Conservation (phyloP, 2,797 vertebrate species). For the Delichon dasypus region DNA sequence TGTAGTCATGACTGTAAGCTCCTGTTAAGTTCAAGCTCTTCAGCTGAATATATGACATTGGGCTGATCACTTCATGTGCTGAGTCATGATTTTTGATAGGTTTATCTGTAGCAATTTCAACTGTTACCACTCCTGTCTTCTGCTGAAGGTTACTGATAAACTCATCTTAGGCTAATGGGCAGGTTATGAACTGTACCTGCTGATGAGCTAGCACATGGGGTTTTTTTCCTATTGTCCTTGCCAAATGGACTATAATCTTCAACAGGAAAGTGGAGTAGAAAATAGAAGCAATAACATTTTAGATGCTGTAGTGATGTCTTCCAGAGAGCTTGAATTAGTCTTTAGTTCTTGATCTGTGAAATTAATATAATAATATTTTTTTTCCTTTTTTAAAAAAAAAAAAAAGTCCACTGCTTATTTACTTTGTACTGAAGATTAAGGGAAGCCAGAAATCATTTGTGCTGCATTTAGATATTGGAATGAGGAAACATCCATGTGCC, state of each 20-base stretch:
- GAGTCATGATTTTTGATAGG: conserved; percentile 5
- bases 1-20: background rate
- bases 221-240: background rate
- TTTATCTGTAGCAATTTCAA: conserved; percentile 34
- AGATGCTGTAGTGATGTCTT: background rate
- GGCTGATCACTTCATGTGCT: background rate
- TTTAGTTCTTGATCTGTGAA: background rate
- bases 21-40: background rate
- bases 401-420: background rate
- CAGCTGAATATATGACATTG: background rate
- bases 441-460: background rate
- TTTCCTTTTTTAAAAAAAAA: no score
- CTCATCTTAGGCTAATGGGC: background rate
- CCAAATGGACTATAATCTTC: background rate
- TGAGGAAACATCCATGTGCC: background rate
- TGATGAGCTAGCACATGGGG: background rate
- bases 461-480: background rate
- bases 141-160: conserved; percentile 38
- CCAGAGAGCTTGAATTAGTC: background rate
- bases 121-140: conserved; percentile 16
- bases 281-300: background rate
- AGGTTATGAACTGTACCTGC: background rate
- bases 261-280: background rate
- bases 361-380: background rate
- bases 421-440: background rate